Conservation (phyloP, 2,113 vertebrate genomes). For the Phoenicopterus ruber region DNA sequence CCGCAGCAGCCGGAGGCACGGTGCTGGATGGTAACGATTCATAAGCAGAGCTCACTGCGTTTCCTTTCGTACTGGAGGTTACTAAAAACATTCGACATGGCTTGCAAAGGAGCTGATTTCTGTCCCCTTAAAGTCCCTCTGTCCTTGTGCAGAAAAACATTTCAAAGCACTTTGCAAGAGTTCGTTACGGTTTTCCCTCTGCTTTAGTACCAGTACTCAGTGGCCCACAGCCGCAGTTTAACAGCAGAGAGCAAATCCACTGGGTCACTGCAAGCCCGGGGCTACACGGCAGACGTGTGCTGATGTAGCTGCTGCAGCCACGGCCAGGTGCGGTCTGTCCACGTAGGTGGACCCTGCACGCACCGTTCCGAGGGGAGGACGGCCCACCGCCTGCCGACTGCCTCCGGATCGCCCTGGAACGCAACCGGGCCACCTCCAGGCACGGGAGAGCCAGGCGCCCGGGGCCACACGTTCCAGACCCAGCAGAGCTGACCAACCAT, state of each 20-base stretch:
- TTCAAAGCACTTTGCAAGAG: not conserved
- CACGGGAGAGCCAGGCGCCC: not conserved
- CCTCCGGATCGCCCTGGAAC: rapidly evolving
- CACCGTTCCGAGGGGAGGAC: rapidly evolving
- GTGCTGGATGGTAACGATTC: not conserved
- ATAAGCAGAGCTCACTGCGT: not conserved
- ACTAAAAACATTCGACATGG: not conserved
- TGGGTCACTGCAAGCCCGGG: not conserved
- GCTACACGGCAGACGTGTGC: not conserved
- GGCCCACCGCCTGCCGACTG: not conserved
- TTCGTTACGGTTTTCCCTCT: not conserved
- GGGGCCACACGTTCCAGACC: rapidly evolving
- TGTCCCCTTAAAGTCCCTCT: not conserved
- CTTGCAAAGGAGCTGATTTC: not conserved
- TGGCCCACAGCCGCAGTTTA: not conserved
- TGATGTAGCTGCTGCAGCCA: not conserved
- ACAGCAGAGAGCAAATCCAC: not conserved
- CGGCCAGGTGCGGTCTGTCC: not conserved
- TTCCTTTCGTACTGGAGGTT: not conserved
- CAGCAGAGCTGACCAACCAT: not conserved
- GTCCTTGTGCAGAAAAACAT: not conserved
- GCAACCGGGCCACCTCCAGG: not conserved
- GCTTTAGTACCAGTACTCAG: not conserved
- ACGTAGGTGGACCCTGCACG: rapidly evolving
- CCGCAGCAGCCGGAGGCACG: not conserved